Evolutionary conservation across 1,140 invertebrate genomes (phyloP).

Genomic region (Camponotus vicinus): DNA sequence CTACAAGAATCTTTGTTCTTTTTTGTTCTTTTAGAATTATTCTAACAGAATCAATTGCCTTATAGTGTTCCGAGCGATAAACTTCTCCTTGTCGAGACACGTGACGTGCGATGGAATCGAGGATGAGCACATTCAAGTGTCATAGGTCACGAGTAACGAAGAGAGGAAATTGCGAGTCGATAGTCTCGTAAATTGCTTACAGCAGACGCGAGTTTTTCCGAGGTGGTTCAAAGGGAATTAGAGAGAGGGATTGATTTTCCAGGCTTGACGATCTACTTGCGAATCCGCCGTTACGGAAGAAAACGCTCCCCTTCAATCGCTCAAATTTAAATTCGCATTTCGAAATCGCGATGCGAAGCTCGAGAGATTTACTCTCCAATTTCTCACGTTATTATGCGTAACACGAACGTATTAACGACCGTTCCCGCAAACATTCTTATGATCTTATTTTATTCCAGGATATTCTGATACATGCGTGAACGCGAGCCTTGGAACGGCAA

Average conservation of each 20-base stretch:
- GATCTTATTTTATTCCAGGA: background rate
- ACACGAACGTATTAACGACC: background rate
- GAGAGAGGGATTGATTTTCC: background rate
- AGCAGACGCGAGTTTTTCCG: background rate
- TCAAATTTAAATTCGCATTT: background rate
- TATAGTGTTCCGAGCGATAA: background rate
- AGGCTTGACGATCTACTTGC: background rate
- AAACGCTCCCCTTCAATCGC: background rate
- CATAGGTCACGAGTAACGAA: slow-evolving; percentile 14
- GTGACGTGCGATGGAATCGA: background rate
- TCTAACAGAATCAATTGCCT: background rate
- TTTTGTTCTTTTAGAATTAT: background rate
- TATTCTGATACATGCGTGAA: background rate
- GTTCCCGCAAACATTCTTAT: background rate
- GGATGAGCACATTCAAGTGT: background rate
- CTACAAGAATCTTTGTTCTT: background rate
- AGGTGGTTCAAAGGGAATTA: background rate
- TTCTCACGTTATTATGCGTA: background rate
- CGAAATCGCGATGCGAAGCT: background rate
- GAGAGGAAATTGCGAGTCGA: slow-evolving; percentile 31
- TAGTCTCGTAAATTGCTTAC: background rate
- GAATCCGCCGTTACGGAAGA: background rate
- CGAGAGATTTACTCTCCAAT: background rate
- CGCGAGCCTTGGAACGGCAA: background rate
- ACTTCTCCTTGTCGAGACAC: background rate